phyloP scores from a whole-genome alignment of 2,888 invertebrate genomes.

The Oscheius sp. region DNA sequence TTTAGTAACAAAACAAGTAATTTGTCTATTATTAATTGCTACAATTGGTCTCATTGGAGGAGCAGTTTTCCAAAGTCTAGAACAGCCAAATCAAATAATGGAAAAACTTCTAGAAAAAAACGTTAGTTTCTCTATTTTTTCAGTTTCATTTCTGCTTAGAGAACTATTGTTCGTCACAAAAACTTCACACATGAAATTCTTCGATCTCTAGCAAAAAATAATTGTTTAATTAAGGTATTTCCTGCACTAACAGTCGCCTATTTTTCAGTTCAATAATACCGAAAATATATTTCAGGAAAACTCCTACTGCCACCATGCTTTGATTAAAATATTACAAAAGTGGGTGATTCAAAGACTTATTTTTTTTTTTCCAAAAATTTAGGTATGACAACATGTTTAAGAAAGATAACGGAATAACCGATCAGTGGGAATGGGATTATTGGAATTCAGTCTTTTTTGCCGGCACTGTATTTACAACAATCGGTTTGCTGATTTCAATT shows the following conservation, averaged over 20 bases:
- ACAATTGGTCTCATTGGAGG: conserved; percentile 40
- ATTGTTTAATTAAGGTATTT: conserved; percentile 17
- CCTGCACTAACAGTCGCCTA: too few species aligned
- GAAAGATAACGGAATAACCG: conserved; percentile 5
- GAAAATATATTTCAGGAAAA: not conserved
- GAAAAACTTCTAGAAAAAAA: conserved; percentile 7
- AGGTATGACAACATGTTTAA: conserved; percentile 10
- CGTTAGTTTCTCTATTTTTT: not conserved
- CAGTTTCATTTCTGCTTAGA: not conserved
- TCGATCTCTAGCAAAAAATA: not conserved
- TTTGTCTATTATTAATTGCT: conserved; percentile 32
- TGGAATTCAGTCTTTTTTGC: conserved; percentile 67
- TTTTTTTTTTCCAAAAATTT: too few species aligned
- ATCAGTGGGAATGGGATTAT: conserved; percentile 63
- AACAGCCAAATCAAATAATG: conserved; percentile 26
- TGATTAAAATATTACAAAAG: not conserved
- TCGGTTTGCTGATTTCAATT: conserved; percentile 74
- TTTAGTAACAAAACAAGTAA: conserved; percentile 36
- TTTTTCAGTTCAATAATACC: conserved; percentile 4
- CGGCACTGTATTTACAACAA: conserved; percentile 65
- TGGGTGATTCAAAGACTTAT: not conserved
- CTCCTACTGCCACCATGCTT: conserved; percentile 9
- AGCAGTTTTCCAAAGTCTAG: conserved; percentile 36
- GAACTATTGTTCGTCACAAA: not conserved
- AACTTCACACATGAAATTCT: conserved; percentile 5